Conservation (phyloP, 1,140 invertebrate genomes). For the Bombyx mori region ASM3026992v2 NC_085133.1:7669501-7670000, state of each 20-base stretch:
- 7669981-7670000: conserved; percentile 82
- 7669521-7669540: conserved; percentile 67
- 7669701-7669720: conserved; percentile 56
- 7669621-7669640: conserved; percentile 73
- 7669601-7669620: conserved; percentile 70
- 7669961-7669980: conserved; percentile 78
- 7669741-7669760: conserved; percentile 75
- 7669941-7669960: conserved; percentile 74
- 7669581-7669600: conserved; percentile 71
- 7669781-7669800: conserved; percentile 72
- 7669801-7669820: conserved; percentile 56
- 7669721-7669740: conserved; percentile 80
- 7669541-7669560: conserved; percentile 73
- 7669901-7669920: conserved; percentile 60
- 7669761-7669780: conserved; percentile 62
- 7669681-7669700: conserved; percentile 68
- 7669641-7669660: conserved; percentile 74
- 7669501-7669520: conserved; percentile 76
- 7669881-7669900: conserved; percentile 40
- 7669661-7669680: conserved; percentile 73
- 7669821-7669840: conserved; percentile 65
- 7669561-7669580: conserved; percentile 72
- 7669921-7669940: conserved; percentile 75
- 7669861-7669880: conserved; percentile 37
- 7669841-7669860: conserved; percentile 49